phyloP scores from a whole-genome alignment of 2,888 invertebrate genomes.

The Entomobrya multifasciata region DNA sequence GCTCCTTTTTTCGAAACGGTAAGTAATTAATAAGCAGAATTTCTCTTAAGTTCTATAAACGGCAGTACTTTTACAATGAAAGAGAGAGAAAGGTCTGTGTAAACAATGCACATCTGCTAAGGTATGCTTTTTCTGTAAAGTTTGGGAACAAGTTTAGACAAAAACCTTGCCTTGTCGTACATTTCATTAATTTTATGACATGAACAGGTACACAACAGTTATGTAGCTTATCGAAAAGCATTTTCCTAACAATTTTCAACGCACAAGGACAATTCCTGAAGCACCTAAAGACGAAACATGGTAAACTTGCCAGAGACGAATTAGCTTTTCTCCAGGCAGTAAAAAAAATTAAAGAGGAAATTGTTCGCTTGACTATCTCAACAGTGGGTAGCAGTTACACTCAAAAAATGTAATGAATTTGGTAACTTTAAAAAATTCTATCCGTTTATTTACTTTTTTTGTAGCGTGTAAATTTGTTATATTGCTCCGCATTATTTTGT shows the following conservation, averaged over 20 bases:
- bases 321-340: not conserved
- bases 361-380: too few relatives aligned
- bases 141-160: conserved; percentile 17
- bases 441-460: too few relatives aligned
- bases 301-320: not conserved
- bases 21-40: conserved; percentile 1
- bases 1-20: not conserved
- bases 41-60: not conserved
- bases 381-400: too few relatives aligned
- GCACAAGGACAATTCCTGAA: not conserved
- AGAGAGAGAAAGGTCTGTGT: not conserved
- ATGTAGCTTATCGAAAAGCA: not conserved
- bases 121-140: not conserved
- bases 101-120: not conserved
- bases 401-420: too few relatives aligned
- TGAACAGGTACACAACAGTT: not conserved
- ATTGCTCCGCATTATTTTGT: too few relatives aligned
- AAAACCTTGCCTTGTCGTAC: conserved; percentile 24
- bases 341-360: too few relatives aligned
- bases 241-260: not conserved
- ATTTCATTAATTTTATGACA: conserved; percentile 50
- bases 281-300: not conserved
- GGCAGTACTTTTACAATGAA: not conserved
- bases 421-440: too few relatives aligned
- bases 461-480: too few relatives aligned